Evolutionary conservation across 2,113 vertebrate genomes (phyloP).

Genomic region (Tragelaphus imberbis): DNA sequence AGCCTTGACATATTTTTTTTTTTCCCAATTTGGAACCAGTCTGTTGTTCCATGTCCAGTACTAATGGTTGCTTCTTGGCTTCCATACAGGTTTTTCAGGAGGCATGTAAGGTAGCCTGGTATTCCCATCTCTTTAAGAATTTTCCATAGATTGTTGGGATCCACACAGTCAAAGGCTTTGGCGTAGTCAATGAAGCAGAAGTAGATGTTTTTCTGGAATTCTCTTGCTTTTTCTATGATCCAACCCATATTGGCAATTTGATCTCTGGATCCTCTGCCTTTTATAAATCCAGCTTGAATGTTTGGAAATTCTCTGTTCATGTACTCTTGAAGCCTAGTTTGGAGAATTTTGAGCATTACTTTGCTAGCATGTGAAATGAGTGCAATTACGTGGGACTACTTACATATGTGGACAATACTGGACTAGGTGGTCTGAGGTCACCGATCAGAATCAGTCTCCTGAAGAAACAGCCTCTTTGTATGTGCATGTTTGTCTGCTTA

Average conservation of each 20-base stretch:
- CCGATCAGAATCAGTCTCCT: not conserved
- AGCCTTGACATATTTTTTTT: not conserved
- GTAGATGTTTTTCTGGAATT: not conserved
- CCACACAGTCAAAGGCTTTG: not conserved
- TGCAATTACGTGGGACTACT: not conserved
- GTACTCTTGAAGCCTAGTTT: not conserved
- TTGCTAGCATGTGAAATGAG: not conserved
- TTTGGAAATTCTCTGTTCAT: not conserved
- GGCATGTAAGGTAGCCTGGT: not conserved
- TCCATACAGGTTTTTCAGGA: not conserved
- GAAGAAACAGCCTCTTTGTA: not conserved
- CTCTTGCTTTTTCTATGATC: not conserved
- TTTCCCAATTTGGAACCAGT: not conserved
- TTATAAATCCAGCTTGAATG: not conserved
- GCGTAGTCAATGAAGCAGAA: not conserved
- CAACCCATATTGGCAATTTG: not conserved
- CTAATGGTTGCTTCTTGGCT: not conserved
- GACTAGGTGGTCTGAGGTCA: not conserved
- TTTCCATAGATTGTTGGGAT: not conserved
- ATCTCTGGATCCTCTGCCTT: not conserved
- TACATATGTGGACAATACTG: not conserved
- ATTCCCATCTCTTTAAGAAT: not conserved
- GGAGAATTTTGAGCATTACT: not conserved
- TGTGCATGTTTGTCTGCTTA: not conserved
- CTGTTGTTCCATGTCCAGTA: not conserved